Evolutionary conservation across 2,113 vertebrate species (phyloP).

Genomic region (Percopsis transmontana): DNA sequence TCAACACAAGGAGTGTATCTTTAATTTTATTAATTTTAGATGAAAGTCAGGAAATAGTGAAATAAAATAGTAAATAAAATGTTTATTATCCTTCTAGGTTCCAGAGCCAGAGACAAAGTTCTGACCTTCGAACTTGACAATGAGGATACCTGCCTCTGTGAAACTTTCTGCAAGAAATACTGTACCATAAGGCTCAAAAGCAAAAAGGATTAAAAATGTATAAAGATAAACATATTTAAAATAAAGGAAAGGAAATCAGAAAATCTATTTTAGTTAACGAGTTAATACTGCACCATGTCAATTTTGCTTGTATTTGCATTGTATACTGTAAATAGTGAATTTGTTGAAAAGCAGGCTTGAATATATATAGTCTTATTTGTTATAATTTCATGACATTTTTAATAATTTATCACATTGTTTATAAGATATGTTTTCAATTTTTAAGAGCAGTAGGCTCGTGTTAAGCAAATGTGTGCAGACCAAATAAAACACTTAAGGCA

Average conservation of each 20-base stretch:
- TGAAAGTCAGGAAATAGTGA: not conserved
- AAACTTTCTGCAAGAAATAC: not conserved
- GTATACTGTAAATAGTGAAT: constrained; percentile 53
- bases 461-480: too few relatives aligned
- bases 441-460: too few relatives aligned
- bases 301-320: constrained; percentile 32
- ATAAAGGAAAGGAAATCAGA: not conserved
- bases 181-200: not conserved
- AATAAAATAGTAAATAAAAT: not conserved
- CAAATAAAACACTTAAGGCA: too few relatives aligned
- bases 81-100: constrained; percentile 41
- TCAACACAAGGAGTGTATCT: too few relatives aligned
- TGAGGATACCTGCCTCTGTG: not conserved
- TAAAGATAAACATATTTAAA: too few relatives aligned
- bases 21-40: too few relatives aligned
- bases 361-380: too few relatives aligned
- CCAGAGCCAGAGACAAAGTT: constrained; percentile 63
- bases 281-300: constrained; percentile 22
- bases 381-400: too few relatives aligned
- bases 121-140: constrained; percentile 26
- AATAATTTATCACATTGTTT: too few relatives aligned
- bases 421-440: too few relatives aligned
- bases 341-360: constrained; percentile 38
- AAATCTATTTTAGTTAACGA: not conserved
- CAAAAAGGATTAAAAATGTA: not conserved